phyloP scores from a whole-genome alignment of 2,113 vertebrate genomes.

The Solea senegalensis region DNA sequence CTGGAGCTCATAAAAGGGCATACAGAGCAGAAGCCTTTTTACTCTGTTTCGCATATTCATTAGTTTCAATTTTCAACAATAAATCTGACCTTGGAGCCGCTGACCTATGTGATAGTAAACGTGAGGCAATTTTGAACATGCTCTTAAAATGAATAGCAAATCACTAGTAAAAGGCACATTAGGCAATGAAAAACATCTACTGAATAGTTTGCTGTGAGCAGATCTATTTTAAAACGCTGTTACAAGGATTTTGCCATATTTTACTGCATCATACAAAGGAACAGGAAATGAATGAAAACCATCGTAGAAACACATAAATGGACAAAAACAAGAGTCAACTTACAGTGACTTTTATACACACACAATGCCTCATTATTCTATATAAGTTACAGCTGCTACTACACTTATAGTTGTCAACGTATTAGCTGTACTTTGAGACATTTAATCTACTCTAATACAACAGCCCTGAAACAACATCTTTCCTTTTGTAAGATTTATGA shows the following conservation, averaged over 20 bases:
- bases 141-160: conserved; percentile 73
- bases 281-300: conserved; percentile 6
- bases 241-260: conserved; percentile 17
- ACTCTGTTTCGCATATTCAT: conserved; percentile 71
- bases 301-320: background rate
- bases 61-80: conserved; percentile 66
- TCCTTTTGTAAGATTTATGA: background rate
- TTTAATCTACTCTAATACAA: conserved; percentile 15
- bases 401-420: conserved; percentile 1
- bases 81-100: conserved; percentile 63
- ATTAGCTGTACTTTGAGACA: conserved; percentile 20
- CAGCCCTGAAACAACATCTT: background rate
- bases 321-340: conserved; percentile 11
- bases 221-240: conserved; percentile 43
- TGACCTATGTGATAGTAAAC: conserved; percentile 79
- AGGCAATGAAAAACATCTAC: conserved; percentile 65
- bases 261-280: conserved; percentile 15
- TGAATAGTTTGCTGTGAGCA: conserved; percentile 57
- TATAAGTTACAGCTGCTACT: background rate
- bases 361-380: background rate
- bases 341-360: conserved; percentile 1
- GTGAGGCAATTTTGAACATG: conserved; percentile 69
- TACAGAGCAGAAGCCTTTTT: conserved; percentile 57
- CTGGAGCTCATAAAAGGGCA: conserved; percentile 65
- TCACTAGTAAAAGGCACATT: conserved; percentile 75